Base-by-base conservation (phyloP, 2,888 invertebrate genomes). In the Melangyna quadrimaculata region DNA sequence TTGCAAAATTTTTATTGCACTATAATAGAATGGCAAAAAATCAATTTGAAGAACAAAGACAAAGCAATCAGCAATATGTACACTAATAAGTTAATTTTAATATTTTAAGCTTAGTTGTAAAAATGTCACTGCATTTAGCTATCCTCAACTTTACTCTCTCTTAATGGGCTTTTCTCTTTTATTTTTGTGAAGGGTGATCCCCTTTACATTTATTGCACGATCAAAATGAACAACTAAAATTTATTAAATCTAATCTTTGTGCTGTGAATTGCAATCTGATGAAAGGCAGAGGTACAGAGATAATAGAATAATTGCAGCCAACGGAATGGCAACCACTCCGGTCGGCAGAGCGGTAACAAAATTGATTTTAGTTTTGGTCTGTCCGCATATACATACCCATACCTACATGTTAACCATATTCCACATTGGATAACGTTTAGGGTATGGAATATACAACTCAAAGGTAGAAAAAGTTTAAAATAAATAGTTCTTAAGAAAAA, bases 251-350 rank as follows among this genome's bases (percentile, higher is more conserved):
- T 78, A 78, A 83, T 78, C 78, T 78, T 32, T 37, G 32, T 29
- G 22, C 43, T 22, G 51, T 71, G 72, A 67, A 70, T 73, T 73
- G 45, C 55, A 69, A 22, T 10, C 32, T 70, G 57, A 55, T 67
- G 71, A 24, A 61, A 40, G 63, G 61, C 24, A 37, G 67, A 40
- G 63, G 61, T 37, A 37, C 27, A 48, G 72, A 80, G 63, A 72
- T 81, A 86, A 86, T 81, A 80, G 81, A 86, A 81, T 86, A 86
- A 86, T 86, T 81, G 81, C 72, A 75, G 45, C 22, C 48, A 59
- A 71, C 45, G 29, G 19, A 65, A 40, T 35, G 22, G 9, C 45
- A 40, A 12, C 37, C 14, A 40, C 1, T 12, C 7, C 10, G 12
- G 10, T 7, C 29, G 51, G 8, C 35, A 55, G n/a, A n/a, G 37